These are phyloP conservation scores for Hyles lineata DNA, from an alignment of 2,888 invertebrate genomes.

Conservation along the genomic window DNA sequence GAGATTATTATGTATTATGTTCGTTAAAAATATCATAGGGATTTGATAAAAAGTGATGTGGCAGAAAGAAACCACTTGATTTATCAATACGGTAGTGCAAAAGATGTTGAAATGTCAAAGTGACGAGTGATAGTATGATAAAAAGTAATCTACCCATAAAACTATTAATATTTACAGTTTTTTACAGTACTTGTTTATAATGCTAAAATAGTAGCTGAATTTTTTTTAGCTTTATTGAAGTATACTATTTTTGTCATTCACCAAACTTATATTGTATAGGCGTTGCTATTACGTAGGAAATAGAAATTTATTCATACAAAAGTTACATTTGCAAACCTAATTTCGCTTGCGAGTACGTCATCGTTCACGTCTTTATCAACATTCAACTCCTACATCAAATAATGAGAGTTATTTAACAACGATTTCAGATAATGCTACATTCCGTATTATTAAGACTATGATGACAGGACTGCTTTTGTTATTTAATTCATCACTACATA, in stretches of 20 bases:
- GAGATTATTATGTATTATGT: neutral
- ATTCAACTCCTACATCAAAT: neutral
- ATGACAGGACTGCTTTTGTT: too few relatives aligned
- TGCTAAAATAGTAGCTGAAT: too few relatives aligned
- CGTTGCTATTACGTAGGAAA: neutral
- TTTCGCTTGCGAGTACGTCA: neutral
- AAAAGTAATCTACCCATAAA: neutral
- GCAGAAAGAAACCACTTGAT: neutral
- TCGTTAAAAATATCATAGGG: neutral
- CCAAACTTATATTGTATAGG: neutral
- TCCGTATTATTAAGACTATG: too few relatives aligned
- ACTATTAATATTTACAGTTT: neutral
- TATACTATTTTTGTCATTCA: neutral
- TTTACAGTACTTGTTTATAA: too few relatives aligned
- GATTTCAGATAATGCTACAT: too few relatives aligned
- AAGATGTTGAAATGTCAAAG: constrained; percentile 1
- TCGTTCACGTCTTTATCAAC: neutral
- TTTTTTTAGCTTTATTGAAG: too few relatives aligned
- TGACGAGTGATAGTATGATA: neutral
- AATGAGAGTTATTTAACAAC: neutral
- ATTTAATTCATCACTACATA: too few relatives aligned
- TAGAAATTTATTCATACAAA: neutral
- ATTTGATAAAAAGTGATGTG: neutral
- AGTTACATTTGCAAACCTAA: neutral
- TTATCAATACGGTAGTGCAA: constrained; percentile 14